These are phyloP conservation scores for Proterorhinus semilunaris DNA, from an alignment of 2,113 vertebrate genomes.

Conservation along the genomic window DNA sequence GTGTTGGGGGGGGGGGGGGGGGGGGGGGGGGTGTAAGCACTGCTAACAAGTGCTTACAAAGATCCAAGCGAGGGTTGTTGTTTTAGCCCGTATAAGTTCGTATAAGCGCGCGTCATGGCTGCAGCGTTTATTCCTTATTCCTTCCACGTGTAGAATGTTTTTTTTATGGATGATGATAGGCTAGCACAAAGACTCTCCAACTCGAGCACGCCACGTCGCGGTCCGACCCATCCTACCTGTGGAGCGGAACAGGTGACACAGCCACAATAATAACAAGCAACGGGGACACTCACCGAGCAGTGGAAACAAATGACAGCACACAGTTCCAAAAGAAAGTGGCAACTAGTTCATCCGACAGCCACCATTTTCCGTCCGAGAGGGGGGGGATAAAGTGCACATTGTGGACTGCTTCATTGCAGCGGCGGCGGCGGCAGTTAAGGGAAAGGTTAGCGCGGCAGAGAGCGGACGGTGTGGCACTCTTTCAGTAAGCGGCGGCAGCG, in stretches of 20 bases:
- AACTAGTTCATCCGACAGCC: slow-evolving; percentile 40
- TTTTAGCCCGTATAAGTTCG: neutral
- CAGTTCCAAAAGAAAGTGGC: slow-evolving; percentile 34
- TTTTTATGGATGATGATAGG: neutral
- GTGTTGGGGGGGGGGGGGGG: too few relatives aligned
- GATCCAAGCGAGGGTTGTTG: neutral
- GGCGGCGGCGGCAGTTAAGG: neutral
- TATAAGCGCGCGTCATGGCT: slow-evolving; percentile 12
- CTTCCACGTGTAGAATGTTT: slow-evolving; percentile 4
- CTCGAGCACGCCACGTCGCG: neutral
- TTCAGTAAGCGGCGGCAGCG: slow-evolving; percentile 1
- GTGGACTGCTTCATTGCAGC: slow-evolving; percentile 24
- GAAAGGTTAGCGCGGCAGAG: neutral
- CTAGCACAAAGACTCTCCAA: neutral
- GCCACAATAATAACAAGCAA: neutral
- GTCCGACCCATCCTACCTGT: slow-evolving; percentile 57
- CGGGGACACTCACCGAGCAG: slow-evolving; percentile 55
- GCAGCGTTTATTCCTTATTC: slow-evolving; percentile 7
- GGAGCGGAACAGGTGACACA: slow-evolving; percentile 55
- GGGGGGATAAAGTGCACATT: slow-evolving; percentile 13
- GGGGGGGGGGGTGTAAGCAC: too few relatives aligned
- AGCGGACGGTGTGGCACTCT: neutral
- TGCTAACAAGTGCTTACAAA: slow-evolving; percentile 1
- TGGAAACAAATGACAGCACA: slow-evolving; percentile 1
- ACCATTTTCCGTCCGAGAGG: slow-evolving; percentile 43